Percentiles rank a stretch among this genome's conserved stretches.
Evolutionary conservation across 2,888 invertebrate genomes (phyloP).

Genomic region (Smittia sp.): DNA sequence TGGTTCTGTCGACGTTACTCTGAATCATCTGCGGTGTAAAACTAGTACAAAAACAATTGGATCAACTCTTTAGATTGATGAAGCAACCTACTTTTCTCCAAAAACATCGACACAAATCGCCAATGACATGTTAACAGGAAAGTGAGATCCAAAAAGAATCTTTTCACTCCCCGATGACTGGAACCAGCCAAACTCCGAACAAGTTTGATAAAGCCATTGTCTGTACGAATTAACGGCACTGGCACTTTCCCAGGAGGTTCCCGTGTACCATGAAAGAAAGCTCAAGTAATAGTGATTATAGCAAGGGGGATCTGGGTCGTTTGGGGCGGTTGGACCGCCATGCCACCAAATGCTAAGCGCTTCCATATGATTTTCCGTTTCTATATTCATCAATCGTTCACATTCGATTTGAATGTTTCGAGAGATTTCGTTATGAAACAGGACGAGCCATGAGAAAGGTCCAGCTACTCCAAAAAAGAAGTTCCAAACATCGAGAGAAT

Average conservation of each 20-base stretch:
- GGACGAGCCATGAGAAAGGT: slow-evolving; percentile 48
- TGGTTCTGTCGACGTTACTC: slow-evolving; percentile 48
- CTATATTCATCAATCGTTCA: neutral
- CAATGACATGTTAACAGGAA: slow-evolving; percentile 48
- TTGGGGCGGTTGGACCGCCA: too few relatives aligned
- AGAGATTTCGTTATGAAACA: slow-evolving; percentile 47
- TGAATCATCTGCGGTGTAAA: slow-evolving; percentile 19
- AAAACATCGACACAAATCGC: slow-evolving; percentile 49
- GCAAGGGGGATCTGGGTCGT: neutral
- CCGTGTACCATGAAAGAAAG: too few relatives aligned
- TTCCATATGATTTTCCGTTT: slow-evolving; percentile 1
- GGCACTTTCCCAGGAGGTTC: slow-evolving; percentile 15
- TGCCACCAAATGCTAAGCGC: neutral
- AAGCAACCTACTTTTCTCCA: slow-evolving; percentile 42
- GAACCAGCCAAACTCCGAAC: slow-evolving; percentile 82
- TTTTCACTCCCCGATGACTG: slow-evolving; percentile 64
- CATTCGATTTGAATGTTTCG: slow-evolving; percentile 31
- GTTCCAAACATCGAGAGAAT: slow-evolving; percentile 49
- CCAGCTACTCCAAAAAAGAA: slow-evolving; percentile 49
- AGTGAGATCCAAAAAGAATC: slow-evolving; percentile 55
- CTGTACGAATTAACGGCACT: slow-evolving; percentile 49
- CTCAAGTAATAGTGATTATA: neutral
- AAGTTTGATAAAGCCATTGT: slow-evolving; percentile 80
- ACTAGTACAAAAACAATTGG: slow-evolving; percentile 11
- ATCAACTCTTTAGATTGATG: neutral